Evolutionary conservation across 2,888 invertebrate genomes (phyloP).

Genomic region (Dexiosoma caninum): DNA sequence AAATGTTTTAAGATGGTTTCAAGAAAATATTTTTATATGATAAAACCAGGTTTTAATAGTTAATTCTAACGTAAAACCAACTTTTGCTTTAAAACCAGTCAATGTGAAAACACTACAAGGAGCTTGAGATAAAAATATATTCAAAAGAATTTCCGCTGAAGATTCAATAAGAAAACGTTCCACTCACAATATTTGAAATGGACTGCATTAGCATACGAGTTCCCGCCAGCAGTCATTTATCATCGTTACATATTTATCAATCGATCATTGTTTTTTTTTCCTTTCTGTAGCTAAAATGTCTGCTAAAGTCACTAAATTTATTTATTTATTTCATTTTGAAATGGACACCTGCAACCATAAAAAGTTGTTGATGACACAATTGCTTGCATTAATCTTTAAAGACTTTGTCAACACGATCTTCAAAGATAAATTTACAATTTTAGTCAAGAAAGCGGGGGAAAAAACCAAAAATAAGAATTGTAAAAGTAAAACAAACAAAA

Average conservation of each 20-base stretch:
- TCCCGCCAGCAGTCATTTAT: not conserved
- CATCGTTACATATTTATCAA: slow-evolving; percentile 31
- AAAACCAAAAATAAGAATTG: slow-evolving; percentile 25
- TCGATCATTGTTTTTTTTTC: slow-evolving; percentile 55
- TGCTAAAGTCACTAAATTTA: slow-evolving; percentile 52
- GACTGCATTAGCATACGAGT: not conserved
- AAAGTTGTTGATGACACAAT: slow-evolving; percentile 57
- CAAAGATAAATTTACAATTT: slow-evolving; percentile 40
- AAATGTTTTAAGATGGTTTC: too few relatives aligned
- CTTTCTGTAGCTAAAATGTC: slow-evolving; percentile 34
- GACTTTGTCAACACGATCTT: slow-evolving; percentile 66
- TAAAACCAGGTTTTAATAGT: too few relatives aligned
- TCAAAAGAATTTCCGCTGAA: too few relatives aligned
- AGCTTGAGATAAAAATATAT: too few relatives aligned
- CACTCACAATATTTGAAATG: not conserved
- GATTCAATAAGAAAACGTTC: too few relatives aligned
- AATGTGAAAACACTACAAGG: too few relatives aligned
- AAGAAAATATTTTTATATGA: too few relatives aligned
- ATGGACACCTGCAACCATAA: slow-evolving; percentile 47
- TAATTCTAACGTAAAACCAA: too few relatives aligned
- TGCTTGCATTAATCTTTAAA: slow-evolving; percentile 62
- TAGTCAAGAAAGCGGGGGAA: not conserved
- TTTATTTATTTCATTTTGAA: slow-evolving; percentile 49
- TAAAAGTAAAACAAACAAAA: slow-evolving; percentile 22
- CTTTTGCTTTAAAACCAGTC: too few relatives aligned